Base-by-base conservation (phyloP, 2,797 vertebrate genomes). In the Coregonus ussuriensis region DNA sequence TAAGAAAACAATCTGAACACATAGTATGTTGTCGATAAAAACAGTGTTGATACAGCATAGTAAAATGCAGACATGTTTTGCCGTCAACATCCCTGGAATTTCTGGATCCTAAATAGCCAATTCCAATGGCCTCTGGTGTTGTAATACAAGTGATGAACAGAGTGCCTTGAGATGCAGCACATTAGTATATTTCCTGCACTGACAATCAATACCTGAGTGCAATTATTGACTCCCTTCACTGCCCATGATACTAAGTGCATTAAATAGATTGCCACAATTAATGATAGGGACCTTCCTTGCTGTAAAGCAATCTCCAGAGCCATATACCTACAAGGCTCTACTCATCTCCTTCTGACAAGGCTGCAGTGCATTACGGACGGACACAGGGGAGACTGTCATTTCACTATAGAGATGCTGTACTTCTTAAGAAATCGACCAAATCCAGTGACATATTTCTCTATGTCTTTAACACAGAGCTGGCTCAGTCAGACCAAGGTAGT, bases 201-300 rank as follows among this genome's bases (percentile, higher is more conserved):
- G 70, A 76, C 63, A 78, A 88, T 90, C 87, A 76, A 89, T 89
- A 79, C 54, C 72, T 77, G 83, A 83, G 78, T 82, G 77, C 74
- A 33, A 59, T 68, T 84, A 86, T 81, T 77, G 87, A 86, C 81
- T 82, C 76, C 52, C 62, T 52, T 74, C 67, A 79, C 77, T 81
- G 72, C 51, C 79, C 73, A 74, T 81, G 81, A 83, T 78, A 79
- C 78, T 82, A 82, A 88, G 77, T 79, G 75, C 79, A 77, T 75
- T 83, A 78, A 54, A 85, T 87, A 78, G 78, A 83, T 86, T 79
- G 66, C 21, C 70, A 68, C 54, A 72, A 79, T 78, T 81, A 72
- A 74, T 79, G 77, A 82, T 80, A 75, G 82, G 66, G 75, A 70
- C 31, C 52, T 71, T 70, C 7, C 63, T 11, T 78, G 74, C 74